Conservation (phyloP, 2,113 vertebrate species). For the Limnothrissa miodon region DNA sequence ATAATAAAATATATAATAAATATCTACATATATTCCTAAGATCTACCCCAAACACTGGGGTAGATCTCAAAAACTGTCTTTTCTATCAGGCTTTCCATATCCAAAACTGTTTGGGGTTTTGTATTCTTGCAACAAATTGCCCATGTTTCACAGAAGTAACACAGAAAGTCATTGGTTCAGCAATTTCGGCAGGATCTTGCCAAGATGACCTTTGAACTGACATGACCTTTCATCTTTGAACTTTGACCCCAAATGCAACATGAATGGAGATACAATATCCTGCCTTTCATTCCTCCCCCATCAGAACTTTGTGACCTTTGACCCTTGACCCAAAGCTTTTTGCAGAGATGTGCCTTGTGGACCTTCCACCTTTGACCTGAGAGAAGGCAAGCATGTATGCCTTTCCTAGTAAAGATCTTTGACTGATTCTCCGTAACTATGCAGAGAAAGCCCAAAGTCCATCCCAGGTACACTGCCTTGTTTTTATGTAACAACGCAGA, state of each 20-base stretch:
- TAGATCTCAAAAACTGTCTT: too few species aligned
- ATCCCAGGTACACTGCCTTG: not conserved
- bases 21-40: too few species aligned
- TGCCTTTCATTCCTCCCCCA: slow-evolving; percentile 63
- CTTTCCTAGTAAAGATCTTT: slow-evolving; percentile 28
- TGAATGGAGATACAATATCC: slow-evolving; percentile 76
- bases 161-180: slow-evolving; percentile 40
- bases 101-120: slow-evolving; percentile 33
- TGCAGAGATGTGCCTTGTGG: slow-evolving; percentile 65
- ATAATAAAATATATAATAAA: too few species aligned
- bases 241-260: slow-evolving; percentile 67
- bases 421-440: slow-evolving; percentile 3
- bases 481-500: not conserved
- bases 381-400: slow-evolving; percentile 48
- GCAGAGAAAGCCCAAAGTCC: slow-evolving; percentile 30
- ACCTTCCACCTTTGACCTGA: slow-evolving; percentile 67
- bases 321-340: slow-evolving; percentile 65
- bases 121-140: not conserved
- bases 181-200: slow-evolving; percentile 62
- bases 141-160: slow-evolving; percentile 33
- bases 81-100: not conserved
- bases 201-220: slow-evolving; percentile 61
- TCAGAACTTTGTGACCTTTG: slow-evolving; percentile 62
- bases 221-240: slow-evolving; percentile 70
- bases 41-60: too few species aligned